phyloP scores from a whole-genome alignment of 2,113 vertebrate genomes.

The Zosterops hypoxanthus region DNA sequence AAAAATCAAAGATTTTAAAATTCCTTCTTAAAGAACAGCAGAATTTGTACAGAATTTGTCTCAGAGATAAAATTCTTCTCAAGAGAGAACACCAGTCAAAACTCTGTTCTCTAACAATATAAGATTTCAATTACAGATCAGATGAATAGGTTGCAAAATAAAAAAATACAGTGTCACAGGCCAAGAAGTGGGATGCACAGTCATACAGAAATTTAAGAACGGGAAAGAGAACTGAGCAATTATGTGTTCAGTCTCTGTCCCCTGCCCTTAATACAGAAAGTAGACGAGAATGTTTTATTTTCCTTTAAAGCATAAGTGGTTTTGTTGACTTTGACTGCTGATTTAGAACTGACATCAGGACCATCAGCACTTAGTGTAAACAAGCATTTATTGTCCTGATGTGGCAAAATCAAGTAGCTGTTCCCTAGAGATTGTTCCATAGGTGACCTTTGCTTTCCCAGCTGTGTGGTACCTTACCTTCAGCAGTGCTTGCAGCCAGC shows the following conservation, averaged over 20 bases:
- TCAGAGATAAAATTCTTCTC: background rate
- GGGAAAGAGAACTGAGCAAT: background rate
- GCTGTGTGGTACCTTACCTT: conserved; percentile 75
- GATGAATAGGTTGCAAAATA: background rate
- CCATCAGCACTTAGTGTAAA: background rate
- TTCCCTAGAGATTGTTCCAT: background rate
- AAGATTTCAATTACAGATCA: background rate
- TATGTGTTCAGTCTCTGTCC: background rate
- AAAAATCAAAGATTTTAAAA: background rate
- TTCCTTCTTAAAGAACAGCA: background rate
- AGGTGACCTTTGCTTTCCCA: background rate
- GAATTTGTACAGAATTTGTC: background rate
- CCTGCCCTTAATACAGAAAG: background rate
- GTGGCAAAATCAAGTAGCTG: background rate
- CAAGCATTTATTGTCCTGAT: background rate
- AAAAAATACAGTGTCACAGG: background rate
- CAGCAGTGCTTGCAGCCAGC: conserved; percentile 89
- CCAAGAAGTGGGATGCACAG: background rate
- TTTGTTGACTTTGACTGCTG: background rate
- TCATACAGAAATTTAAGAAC: background rate
- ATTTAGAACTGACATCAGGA: background rate
- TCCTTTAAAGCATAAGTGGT: background rate
- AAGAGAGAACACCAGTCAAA: background rate
- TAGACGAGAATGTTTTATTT: background rate
- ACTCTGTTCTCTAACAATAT: background rate